Conservation (phyloP, 2,888 invertebrate species). For the Amphipyra tragopoginis region DNA sequence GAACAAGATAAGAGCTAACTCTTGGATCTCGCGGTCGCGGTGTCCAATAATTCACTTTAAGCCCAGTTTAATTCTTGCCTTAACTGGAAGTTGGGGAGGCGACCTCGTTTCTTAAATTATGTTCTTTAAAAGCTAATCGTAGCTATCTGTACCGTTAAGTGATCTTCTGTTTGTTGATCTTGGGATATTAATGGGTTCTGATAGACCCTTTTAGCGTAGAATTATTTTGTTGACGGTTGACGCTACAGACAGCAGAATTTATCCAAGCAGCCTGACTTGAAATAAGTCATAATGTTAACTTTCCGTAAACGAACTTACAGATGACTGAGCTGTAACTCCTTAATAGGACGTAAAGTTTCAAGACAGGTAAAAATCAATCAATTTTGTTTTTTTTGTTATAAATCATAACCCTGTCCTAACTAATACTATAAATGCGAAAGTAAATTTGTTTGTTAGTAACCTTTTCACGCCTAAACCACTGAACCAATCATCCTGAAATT, state of each 20-base stretch:
- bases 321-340: no score
- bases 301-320: no score
- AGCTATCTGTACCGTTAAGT: conserved; percentile 49
- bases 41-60: conserved; percentile 61
- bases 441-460: no score
- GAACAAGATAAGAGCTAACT: conserved; percentile 54
- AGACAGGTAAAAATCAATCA: no score
- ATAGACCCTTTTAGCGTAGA: neutral
- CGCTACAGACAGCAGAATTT: neutral
- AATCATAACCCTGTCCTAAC: no score
- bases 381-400: no score
- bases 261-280: no score
- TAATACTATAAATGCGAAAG: no score
- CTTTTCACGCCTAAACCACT: no score
- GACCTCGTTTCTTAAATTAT: conserved; percentile 61
- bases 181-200: conserved; percentile 24
- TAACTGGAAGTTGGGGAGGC: conserved; percentile 50
- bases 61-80: conserved; percentile 59
- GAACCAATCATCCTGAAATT: no score
- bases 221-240: neutral
- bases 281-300: no score
- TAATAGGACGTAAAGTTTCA: no score
- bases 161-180: conserved; percentile 48
- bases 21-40: conserved; percentile 49
- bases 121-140: conserved; percentile 54